Evolutionary conservation across 1,140 invertebrate genomes (phyloP).

Genomic region (Trichonephila clavata): DNA sequence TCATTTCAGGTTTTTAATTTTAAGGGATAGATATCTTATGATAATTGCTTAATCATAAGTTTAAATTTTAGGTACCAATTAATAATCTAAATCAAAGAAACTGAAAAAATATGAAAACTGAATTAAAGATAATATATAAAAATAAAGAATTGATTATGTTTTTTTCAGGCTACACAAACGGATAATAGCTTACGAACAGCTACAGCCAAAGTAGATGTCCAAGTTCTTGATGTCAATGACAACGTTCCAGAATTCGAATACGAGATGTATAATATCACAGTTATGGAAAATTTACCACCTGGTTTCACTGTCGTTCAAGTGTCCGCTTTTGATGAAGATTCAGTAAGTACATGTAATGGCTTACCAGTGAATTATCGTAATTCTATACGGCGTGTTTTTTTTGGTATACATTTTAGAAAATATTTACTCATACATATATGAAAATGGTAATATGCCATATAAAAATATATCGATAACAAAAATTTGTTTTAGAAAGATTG

Average conservation of each 20-base stretch:
- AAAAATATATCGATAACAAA: too few relatives aligned
- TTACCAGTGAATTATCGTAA: too few relatives aligned
- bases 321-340: conserved; percentile 80
- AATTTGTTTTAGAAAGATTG: too few relatives aligned
- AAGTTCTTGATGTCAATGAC: conserved; percentile 91
- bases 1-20: too few relatives aligned
- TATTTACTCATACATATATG: too few relatives aligned
- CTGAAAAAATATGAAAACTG: neutral
- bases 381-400: too few relatives aligned
- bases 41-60: too few relatives aligned
- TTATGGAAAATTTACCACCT: conserved; percentile 93
- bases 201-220: conserved; percentile 88
- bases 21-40: too few relatives aligned
- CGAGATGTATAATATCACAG: conserved; percentile 93
- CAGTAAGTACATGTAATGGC: conserved; percentile 58
- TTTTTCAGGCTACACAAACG: conserved; percentile 78
- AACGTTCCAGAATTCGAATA: conserved; percentile 89
- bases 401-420: too few relatives aligned
- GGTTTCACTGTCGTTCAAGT: conserved; percentile 92
- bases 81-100: too few relatives aligned
- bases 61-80: too few relatives aligned
- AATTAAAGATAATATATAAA: neutral
- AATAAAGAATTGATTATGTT: neutral
- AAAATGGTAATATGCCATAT: too few relatives aligned
- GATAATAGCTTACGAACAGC: conserved; percentile 79